A percentile compares a stretch with the other conserved stretches of the same genome.
Conservation (phyloP, 1,140 invertebrate genomes). For the Zaprionus gabonicus region DNA sequence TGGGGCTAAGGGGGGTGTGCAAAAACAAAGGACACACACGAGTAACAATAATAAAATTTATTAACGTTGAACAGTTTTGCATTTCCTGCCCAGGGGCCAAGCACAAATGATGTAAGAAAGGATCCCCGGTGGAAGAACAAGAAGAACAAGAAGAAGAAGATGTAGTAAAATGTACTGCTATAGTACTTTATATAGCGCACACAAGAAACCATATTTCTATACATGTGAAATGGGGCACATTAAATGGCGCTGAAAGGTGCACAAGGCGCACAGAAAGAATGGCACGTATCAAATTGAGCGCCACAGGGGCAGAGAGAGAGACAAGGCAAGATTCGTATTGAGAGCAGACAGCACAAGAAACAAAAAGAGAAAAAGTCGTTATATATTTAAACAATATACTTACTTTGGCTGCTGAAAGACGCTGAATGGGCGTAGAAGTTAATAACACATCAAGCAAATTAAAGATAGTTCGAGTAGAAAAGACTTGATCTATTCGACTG, state of each 20-base stretch:
- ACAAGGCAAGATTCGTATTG: too few relatives aligned
- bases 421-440: background rate
- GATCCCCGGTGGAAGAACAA: constrained; percentile 8
- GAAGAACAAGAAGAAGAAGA: constrained; percentile 43
- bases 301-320: background rate
- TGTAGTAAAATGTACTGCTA: constrained; percentile 73
- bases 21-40: constrained; percentile 51
- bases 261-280: background rate
- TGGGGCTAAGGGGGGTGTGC: background rate
- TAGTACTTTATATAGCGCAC: constrained; percentile 28
- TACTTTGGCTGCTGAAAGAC: constrained; percentile 1
- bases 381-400: background rate
- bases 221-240: constrained; percentile 63
- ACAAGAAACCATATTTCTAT: constrained; percentile 18
- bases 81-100: constrained; percentile 50
- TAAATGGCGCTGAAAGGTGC: constrained; percentile 52
- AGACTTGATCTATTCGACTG: too few relatives aligned
- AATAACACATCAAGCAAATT: background rate
- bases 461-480: background rate
- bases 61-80: constrained; percentile 63
- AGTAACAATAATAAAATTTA: constrained; percentile 74
- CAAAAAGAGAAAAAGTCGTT: background rate
- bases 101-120: constrained; percentile 50
- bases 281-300: background rate
- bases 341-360: background rate